These are phyloP conservation scores for Gobio occitaniae DNA, from an alignment of 2,797 vertebrate genomes.

Conservation along the genomic window DNA sequence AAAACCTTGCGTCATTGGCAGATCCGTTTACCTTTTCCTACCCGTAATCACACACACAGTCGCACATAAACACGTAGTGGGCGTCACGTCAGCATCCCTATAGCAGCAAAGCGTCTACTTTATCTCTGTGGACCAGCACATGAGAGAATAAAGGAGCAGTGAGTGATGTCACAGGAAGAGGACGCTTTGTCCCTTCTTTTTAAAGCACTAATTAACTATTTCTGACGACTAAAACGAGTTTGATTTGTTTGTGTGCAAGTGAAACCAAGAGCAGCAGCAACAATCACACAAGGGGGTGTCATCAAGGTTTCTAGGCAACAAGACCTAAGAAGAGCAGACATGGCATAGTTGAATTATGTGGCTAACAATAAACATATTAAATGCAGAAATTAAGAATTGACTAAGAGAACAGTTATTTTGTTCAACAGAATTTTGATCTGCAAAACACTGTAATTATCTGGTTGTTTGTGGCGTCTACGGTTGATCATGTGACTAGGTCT, in stretches of 20 bases:
- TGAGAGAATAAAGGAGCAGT: constrained; percentile 23
- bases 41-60: constrained; percentile 30
- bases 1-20: constrained; percentile 31
- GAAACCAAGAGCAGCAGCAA: constrained; percentile 39
- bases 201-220: constrained; percentile 49
- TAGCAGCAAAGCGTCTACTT: constrained; percentile 17
- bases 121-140: constrained; percentile 52
- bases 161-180: constrained; percentile 33
- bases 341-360: constrained; percentile 24
- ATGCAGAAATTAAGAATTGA: background rate
- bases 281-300: constrained; percentile 50
- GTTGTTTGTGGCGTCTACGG: background rate
- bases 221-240: constrained; percentile 32
- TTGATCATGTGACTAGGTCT: background rate
- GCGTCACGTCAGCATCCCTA: constrained; percentile 22
- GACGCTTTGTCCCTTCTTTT: constrained; percentile 22
- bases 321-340: constrained; percentile 52
- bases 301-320: constrained; percentile 62
- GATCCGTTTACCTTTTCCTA: constrained; percentile 52
- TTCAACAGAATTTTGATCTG: background rate
- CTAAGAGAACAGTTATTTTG: background rate
- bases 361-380: constrained; percentile 34
- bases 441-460: background rate
- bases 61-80: background rate
- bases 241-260: constrained; percentile 47